These are phyloP conservation scores for Sepiola atlantica DNA, from an alignment of 2,888 invertebrate species.

Conservation along the genomic window DNA sequence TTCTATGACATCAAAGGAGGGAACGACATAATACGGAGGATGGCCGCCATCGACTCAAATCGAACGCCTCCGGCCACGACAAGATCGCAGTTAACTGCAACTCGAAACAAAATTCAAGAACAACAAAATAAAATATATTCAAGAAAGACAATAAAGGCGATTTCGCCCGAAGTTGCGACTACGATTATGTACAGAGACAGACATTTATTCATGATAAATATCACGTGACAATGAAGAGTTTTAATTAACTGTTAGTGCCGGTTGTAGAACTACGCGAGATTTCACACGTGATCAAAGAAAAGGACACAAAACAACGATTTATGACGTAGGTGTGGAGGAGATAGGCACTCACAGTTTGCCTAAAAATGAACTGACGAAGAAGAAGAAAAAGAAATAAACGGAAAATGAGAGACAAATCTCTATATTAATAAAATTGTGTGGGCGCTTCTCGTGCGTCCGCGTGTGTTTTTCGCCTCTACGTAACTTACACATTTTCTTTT, in stretches of 20 bases:
- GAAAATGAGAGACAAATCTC: too few relatives aligned
- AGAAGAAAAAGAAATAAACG: too few relatives aligned
- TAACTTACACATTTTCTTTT: too few relatives aligned
- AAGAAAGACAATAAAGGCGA: background rate
- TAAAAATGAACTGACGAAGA: too few relatives aligned
- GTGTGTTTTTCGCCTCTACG: too few relatives aligned
- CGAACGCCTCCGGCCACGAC: background rate
- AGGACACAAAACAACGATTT: too few relatives aligned
- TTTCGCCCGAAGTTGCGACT: background rate
- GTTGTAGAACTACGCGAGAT: background rate
- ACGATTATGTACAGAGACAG: background rate
- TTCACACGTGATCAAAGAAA: background rate
- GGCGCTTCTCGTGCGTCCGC: too few relatives aligned
- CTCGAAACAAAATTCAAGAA: background rate
- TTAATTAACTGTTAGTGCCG: background rate
- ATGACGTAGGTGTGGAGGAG: too few relatives aligned
- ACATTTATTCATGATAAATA: background rate
- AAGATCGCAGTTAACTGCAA: background rate
- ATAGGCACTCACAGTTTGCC: too few relatives aligned
- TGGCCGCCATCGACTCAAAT: background rate
- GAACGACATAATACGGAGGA: background rate
- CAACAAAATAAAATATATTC: background rate
- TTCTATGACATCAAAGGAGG: background rate
- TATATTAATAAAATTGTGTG: too few relatives aligned
- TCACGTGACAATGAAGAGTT: background rate